Percentiles rank a stretch among this genome's conserved stretches.
Conservation (phyloP, 2,888 invertebrate species). For the Ctena decussata region DNA sequence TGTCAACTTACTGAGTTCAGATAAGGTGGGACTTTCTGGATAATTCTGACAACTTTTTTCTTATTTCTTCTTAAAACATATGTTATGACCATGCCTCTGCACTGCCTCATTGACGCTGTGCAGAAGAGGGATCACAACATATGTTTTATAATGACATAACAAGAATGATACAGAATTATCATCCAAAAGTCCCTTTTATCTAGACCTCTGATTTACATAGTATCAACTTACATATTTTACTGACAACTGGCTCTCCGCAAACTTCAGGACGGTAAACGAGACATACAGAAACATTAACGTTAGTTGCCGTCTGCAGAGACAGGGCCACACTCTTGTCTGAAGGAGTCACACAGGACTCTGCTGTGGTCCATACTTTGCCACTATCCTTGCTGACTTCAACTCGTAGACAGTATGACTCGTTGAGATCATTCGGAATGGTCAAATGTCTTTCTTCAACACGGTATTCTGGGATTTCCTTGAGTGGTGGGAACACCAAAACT, state of each 20-base stretch:
- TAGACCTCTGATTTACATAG: too few species aligned
- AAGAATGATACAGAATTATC: too few species aligned
- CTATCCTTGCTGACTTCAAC: constrained; percentile 71
- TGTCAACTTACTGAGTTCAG: too few species aligned
- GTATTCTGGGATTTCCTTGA: constrained; percentile 70
- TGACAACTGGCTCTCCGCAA: constrained; percentile 75
- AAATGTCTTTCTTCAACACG: constrained; percentile 65
- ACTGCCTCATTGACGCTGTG: too few species aligned
- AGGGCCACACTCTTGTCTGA: constrained; percentile 49
- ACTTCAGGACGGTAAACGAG: constrained; percentile 77
- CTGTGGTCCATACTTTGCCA: constrained; percentile 69
- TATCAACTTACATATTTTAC: constrained; percentile 74
- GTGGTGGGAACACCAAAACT: constrained; percentile 75
- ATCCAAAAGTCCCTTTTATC: too few species aligned
- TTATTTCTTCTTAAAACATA: too few species aligned
- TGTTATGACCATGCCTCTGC: too few species aligned
- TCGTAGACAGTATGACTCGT: constrained; percentile 75
- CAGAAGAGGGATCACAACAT: too few species aligned
- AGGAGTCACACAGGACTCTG: constrained; percentile 67
- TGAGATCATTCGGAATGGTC: constrained; percentile 63
- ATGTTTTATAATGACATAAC: too few species aligned
- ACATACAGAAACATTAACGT: constrained; percentile 80
- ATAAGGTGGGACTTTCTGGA: too few species aligned
- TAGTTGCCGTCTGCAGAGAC: constrained; percentile 63
- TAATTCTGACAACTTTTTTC: too few species aligned